phyloP scores from a whole-genome alignment of 1,140 invertebrate genomes.

The Brachystomella parvula region DNA sequence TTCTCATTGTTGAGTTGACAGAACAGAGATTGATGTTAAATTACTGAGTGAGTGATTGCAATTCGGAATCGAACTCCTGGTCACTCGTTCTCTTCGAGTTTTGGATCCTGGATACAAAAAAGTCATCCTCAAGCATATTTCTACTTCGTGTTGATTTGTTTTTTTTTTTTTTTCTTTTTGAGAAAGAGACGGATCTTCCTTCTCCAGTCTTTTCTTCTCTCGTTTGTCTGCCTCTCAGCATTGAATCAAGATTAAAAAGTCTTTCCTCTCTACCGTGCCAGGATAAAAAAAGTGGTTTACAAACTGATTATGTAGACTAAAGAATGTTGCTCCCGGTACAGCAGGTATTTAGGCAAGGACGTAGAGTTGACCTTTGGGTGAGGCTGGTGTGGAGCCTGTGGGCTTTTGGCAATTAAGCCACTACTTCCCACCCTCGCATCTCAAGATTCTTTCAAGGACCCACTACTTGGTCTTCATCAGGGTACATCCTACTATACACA shows the following conservation, averaged over 20 bases:
- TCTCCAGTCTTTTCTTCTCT: neutral
- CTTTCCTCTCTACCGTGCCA: neutral
- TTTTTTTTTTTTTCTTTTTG: neutral
- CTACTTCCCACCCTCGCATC: conserved; percentile 6
- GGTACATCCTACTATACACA: too few species aligned
- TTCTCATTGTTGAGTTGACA: too few species aligned
- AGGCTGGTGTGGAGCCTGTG: conserved; percentile 7
- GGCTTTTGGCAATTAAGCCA: conserved; percentile 1
- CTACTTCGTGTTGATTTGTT: neutral
- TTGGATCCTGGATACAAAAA: neutral
- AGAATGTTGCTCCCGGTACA: neutral
- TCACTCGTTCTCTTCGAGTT: neutral
- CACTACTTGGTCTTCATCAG: too few species aligned
- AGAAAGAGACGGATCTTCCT: neutral
- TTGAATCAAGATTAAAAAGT: neutral
- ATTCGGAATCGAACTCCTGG: neutral
- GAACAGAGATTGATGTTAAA: conserved; percentile 4
- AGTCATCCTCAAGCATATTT: neutral
- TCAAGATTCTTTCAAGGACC: neutral
- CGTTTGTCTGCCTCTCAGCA: neutral
- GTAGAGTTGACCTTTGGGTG: conserved; percentile 8
- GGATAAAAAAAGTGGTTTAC: neutral
- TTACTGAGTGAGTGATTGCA: conserved; percentile 1
- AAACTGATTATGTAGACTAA: neutral
- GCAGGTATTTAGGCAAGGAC: conserved; percentile 4